A percentile compares a stretch with the other conserved stretches of the same genome.
Evolutionary conservation across 2,113 vertebrate species (phyloP).

Genomic region (Chitala chitala): DNA sequence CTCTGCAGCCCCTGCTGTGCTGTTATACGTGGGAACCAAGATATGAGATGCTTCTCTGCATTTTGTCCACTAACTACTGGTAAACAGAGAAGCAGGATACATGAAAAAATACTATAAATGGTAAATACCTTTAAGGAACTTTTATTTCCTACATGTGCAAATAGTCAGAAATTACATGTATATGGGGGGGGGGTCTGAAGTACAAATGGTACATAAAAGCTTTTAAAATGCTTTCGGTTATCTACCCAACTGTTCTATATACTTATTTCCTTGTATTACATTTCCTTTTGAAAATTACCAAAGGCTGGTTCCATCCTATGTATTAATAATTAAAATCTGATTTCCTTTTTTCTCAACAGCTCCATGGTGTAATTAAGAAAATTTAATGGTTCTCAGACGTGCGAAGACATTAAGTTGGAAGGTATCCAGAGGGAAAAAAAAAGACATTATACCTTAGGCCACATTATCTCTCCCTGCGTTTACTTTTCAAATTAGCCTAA

Average conservation of each 20-base stretch:
- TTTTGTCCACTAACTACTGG: too few relatives aligned
- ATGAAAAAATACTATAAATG: not conserved
- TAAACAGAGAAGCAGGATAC: too few relatives aligned
- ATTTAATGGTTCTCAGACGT: not conserved
- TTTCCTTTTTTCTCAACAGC: slow-evolving; percentile 18
- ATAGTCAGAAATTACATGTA: too few relatives aligned
- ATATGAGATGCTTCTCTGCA: too few relatives aligned
- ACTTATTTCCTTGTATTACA: slow-evolving; percentile 2
- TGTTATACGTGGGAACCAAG: too few relatives aligned
- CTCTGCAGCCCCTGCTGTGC: not conserved
- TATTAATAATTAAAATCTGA: slow-evolving; percentile 27
- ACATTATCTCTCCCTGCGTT: not conserved
- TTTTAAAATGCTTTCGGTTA: not conserved
- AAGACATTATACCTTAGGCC: not conserved
- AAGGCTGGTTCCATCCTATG: not conserved
- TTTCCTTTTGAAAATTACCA: not conserved
- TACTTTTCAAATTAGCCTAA: not conserved
- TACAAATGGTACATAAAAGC: not conserved
- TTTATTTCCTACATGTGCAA: not conserved
- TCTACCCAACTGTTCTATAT: too few relatives aligned
- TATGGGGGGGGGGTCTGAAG: not conserved
- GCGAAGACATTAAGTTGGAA: slow-evolving; percentile 5
- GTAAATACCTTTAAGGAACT: not conserved
- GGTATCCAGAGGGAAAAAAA: slow-evolving; percentile 4
- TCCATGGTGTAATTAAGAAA: slow-evolving; percentile 16